phyloP scores from a whole-genome alignment of 2,888 invertebrate species.

The Tolmerus cingulatus region DNA sequence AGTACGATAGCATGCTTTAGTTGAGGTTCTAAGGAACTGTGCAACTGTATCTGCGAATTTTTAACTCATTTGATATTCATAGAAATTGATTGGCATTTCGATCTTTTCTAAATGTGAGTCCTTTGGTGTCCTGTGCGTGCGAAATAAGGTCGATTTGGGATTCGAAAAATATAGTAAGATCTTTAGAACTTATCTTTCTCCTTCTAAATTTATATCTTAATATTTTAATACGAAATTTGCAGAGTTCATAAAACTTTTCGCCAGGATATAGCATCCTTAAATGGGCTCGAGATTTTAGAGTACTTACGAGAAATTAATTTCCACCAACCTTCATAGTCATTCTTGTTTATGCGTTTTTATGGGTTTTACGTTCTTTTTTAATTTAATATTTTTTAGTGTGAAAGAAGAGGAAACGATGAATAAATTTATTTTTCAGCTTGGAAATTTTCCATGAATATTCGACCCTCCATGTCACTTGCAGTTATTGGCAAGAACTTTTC shows the following conservation, averaged over 20 bases:
- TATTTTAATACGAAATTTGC: too few species aligned
- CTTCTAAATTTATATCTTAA: too few species aligned
- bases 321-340: not conserved
- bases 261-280: not conserved
- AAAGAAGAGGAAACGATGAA: not conserved
- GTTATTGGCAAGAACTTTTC: conserved; percentile 34
- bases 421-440: conserved; percentile 7
- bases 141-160: too few species aligned
- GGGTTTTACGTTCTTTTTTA: not conserved
- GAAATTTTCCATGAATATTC: conserved; percentile 14
- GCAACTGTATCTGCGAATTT: too few species aligned
- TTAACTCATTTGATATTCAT: too few species aligned
- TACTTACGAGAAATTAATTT: not conserved
- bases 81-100: too few species aligned
- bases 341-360: not conserved
- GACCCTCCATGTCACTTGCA: conserved; percentile 25
- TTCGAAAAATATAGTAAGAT: too few species aligned
- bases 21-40: too few species aligned
- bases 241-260: not conserved
- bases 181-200: too few species aligned
- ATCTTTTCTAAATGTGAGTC: too few species aligned
- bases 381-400: not conserved
- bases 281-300: not conserved
- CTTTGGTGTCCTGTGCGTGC: too few species aligned
- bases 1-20: too few species aligned